Evolutionary conservation across 1,140 invertebrate species (phyloP), one percentile per base, ranked within the genome.

Genomic region (Drosophila novamexicana): DNA sequence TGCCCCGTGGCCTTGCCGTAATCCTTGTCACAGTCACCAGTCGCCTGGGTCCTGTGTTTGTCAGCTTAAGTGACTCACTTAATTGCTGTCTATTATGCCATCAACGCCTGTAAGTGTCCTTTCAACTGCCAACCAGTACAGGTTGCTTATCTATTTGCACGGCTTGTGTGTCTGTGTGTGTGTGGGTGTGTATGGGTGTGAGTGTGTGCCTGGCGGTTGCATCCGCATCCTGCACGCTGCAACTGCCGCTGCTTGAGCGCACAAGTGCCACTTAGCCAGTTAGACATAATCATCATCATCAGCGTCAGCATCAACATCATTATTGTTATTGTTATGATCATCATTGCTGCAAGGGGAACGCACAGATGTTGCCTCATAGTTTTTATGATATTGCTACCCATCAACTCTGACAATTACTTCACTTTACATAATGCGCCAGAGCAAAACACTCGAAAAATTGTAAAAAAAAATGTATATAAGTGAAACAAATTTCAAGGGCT

Each of bases 11-110:
- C 67, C 81, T 73, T 70, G 66, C 64, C 34, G 66, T 71, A 58
- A 16, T 7, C 18, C 81, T 62, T 75, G 71, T 59, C 34, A 71
- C 66, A 58, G 29, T 12, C 36, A 9, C 34, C 22, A 3, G 22
- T 22, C 22, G 22, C 22, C 22, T 2, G 22, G 45, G 54, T 54
- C 53, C 54, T 83, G 80, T 67, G 77, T 75, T 79, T 83, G 84
- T 73, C 79, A 75, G 67, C 84, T 89, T 61, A 72, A 88, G 84
- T 79, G 77, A 65, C 70, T 79, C 84, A 78, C 67, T 84, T 89
- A 89, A 89, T 89, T 89, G 84, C 84, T 78, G 84, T 89, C 84
- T 84, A 89, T 89, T 89, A 89, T 81, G 84, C 77, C 84, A 89
- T 84, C 84, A 89, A 89, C 84, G 84, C 84, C 75, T 75, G 67